A percentile compares a stretch with the other conserved stretches of the same genome.
Conservation (phyloP, 2,113 vertebrate genomes). For the Saccopteryx bilineata region DNA sequence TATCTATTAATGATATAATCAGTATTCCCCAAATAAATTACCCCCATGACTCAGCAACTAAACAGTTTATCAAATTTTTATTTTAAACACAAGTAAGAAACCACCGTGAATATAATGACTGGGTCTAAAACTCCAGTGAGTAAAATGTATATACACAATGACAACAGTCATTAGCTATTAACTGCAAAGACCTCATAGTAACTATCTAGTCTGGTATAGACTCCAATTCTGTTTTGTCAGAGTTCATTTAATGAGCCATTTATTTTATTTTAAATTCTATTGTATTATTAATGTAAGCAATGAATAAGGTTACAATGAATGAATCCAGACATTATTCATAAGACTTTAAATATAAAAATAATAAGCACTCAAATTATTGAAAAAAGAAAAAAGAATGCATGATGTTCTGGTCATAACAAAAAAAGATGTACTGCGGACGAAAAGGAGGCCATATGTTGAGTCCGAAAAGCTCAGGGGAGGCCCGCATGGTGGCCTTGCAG, state of each 20-base stretch:
- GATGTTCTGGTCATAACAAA: background rate
- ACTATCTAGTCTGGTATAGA: background rate
- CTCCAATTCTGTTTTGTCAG: background rate
- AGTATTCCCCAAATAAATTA: background rate
- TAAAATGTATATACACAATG: background rate
- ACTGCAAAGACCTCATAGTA: background rate
- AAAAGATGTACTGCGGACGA: too few species aligned
- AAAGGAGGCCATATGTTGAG: too few species aligned
- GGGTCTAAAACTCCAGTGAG: background rate
- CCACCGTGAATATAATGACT: background rate
- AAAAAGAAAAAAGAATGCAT: conserved; percentile 40
- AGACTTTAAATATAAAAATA: conserved; percentile 37
- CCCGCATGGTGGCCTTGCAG: too few species aligned
- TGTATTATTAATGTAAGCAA: conserved; percentile 61
- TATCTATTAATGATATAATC: background rate
- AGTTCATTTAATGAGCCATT: conserved; percentile 24
- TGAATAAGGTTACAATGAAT: background rate
- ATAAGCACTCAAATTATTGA: conserved; percentile 43
- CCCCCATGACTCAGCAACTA: too few species aligned
- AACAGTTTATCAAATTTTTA: background rate
- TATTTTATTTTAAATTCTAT: conserved; percentile 72
- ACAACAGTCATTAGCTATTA: background rate
- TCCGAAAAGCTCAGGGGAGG: too few species aligned
- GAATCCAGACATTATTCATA: conserved; percentile 41
- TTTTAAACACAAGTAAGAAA: background rate